Base-by-base conservation (phyloP, 2,888 invertebrate genomes). In the Napeogenes sylphis region DNA sequence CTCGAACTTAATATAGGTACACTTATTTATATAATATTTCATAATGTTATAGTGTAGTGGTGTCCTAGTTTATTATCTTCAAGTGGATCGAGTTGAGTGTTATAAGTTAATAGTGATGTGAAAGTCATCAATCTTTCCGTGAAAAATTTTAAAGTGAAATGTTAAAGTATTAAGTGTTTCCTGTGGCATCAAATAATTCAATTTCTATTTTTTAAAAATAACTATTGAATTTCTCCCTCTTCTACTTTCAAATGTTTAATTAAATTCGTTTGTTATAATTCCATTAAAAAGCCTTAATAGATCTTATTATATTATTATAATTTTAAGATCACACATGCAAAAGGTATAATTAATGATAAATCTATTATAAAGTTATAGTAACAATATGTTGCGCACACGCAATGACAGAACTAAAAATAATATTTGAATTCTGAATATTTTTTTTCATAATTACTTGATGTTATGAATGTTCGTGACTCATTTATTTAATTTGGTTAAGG, bases 381-480 rank as follows among this genome's bases (percentile, higher is more conserved):
- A 30, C 21, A 51, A 30, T 10, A 51, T 51, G 10, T 30, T 21
- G 10, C 10, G 30, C 51, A 12, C 30, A 8, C 10, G 30, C 21
- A 51, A 21, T 47, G n/a, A 21, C 30, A 51, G 2, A 30, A 51
- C 21, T 51, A 8, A 4, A 51, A 51, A 51, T 51, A 21, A 21
- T 51, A 30, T 51, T 51, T n/a, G 30, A 51, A 51, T 45, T 56
- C 30, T 53, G 53, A 53, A 61, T n/a, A 56, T 42, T 38, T 62
- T 62, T 62, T 51, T 45, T 56, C 35, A 32, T 51, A 35, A 58
- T 55, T 47, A 59, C 47, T 47, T 55, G 56, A 56, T 56, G n/a
- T 55, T 53, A 32, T 51, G 35, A 58, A 42, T 56, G 45, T 14
- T 47, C 64, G 69, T 83, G 82, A 84, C 71, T 83, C 83, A 83